phyloP scores from a whole-genome alignment of 2,113 vertebrate species.

The Cyanoramphus novaezelandiae region DNA sequence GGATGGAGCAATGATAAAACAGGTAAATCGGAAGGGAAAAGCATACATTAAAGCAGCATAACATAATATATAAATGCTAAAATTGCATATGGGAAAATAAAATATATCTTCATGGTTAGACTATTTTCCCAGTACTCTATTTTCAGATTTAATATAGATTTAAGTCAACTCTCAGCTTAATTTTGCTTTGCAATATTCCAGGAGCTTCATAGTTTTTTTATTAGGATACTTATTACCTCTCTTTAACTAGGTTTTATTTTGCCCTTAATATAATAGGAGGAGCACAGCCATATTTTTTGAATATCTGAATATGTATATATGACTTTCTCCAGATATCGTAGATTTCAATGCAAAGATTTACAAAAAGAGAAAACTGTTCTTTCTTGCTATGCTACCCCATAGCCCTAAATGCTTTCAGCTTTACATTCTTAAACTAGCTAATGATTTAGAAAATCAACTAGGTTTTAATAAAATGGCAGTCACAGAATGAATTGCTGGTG shows the following conservation, averaged over 20 bases:
- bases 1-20: slow-evolving; percentile 55
- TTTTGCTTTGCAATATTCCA: slow-evolving; percentile 27
- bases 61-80: slow-evolving; percentile 24
- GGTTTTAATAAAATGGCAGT: slow-evolving; percentile 53
- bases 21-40: slow-evolving; percentile 29
- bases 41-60: slow-evolving; percentile 52
- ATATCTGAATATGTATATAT: background rate
- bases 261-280: background rate
- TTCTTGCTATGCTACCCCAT: background rate
- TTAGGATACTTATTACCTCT: slow-evolving; percentile 6
- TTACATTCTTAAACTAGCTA: slow-evolving; percentile 55
- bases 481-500: slow-evolving; percentile 48
- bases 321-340: background rate
- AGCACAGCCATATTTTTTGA: background rate
- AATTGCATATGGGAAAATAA: slow-evolving; percentile 23
- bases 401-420: slow-evolving; percentile 46
- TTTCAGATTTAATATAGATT: slow-evolving; percentile 25
- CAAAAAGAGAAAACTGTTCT: background rate
- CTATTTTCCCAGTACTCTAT: background rate
- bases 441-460: slow-evolving; percentile 69
- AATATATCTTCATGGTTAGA: slow-evolving; percentile 25
- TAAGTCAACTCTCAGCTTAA: slow-evolving; percentile 1
- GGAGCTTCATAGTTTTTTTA: slow-evolving; percentile 30
- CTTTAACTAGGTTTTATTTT: slow-evolving; percentile 20
- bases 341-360: slow-evolving; percentile 2